A percentile compares a stretch with the other conserved stretches of the same genome.
phyloP scores from a whole-genome alignment of 2,888 invertebrate species.

The Xanthorhoe designata region DNA sequence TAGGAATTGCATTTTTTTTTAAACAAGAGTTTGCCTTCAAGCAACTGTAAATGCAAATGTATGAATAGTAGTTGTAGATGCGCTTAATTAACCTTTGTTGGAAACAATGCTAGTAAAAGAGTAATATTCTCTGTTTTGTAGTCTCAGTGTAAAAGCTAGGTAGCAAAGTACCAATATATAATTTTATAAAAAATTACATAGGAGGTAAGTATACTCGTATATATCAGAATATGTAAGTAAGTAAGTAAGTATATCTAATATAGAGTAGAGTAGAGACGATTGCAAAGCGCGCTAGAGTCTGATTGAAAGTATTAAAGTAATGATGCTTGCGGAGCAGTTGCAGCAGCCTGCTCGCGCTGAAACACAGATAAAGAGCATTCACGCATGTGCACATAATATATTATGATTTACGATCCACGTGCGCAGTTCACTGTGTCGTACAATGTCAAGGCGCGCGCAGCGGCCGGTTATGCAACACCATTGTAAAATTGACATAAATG shows the following conservation, averaged over 20 bases:
- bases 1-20: slow-evolving; percentile 24
- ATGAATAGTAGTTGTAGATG: slow-evolving; percentile 6
- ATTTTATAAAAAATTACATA: too few species aligned
- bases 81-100: slow-evolving; percentile 21
- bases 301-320: background rate
- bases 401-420: slow-evolving; percentile 79
- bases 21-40: slow-evolving; percentile 15
- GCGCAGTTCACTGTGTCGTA: slow-evolving; percentile 73
- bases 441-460: slow-evolving; percentile 80
- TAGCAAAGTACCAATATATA: background rate
- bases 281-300: slow-evolving; percentile 4
- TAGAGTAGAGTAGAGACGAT: slow-evolving; percentile 8
- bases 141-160: background rate
- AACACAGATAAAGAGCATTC: slow-evolving; percentile 44
- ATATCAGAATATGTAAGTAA: too few species aligned
- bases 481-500: slow-evolving; percentile 79
- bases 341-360: slow-evolving; percentile 26
- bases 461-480: slow-evolving; percentile 72
- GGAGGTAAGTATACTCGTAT: too few species aligned
- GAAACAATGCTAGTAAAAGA: slow-evolving; percentile 8
- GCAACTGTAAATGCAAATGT: background rate
- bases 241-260: too few species aligned
- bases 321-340: slow-evolving; percentile 19
- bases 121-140: slow-evolving; percentile 17
- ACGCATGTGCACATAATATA: slow-evolving; percentile 54